Percentiles rank a stretch among this genome's conserved stretches.
Evolutionary conservation across 2,888 invertebrate genomes (phyloP).

Genomic region (Drosophila vallismaia): DNA sequence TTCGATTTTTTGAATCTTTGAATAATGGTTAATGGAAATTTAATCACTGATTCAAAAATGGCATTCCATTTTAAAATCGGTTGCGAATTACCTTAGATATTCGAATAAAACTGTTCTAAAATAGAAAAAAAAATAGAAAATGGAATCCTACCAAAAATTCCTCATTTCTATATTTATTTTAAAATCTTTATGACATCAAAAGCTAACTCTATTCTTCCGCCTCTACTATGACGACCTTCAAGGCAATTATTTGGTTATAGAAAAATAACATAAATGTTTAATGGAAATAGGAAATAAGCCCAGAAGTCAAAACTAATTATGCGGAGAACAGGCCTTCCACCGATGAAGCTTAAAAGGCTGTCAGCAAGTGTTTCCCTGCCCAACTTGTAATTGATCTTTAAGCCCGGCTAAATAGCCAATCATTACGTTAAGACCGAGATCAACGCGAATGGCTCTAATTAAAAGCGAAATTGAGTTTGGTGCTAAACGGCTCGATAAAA

Average conservation of each 20-base stretch:
- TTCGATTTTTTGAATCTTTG: too few relatives aligned
- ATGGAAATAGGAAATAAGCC: constrained; percentile 16
- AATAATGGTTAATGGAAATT: too few relatives aligned
- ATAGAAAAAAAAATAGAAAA: too few relatives aligned
- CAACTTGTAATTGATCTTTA: constrained; percentile 34
- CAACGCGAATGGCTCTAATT: constrained; percentile 56
- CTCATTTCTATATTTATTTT: constrained; percentile 14
- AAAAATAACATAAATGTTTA: constrained; percentile 39
- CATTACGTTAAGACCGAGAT: constrained; percentile 34
- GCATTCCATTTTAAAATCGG: too few relatives aligned
- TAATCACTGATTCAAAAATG: too few relatives aligned
- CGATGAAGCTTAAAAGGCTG: constrained; percentile 26
- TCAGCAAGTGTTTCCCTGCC: constrained; percentile 17
- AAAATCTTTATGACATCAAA: constrained; percentile 4
- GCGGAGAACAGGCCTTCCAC: constrained; percentile 15
- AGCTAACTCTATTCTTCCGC: constrained; percentile 1
- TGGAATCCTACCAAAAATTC: constrained; percentile 10
- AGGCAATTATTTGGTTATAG: constrained; percentile 61
- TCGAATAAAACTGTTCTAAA: too few relatives aligned
- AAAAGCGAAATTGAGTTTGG: constrained; percentile 56
- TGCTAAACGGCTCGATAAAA: constrained; percentile 31
- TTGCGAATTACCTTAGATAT: too few relatives aligned
- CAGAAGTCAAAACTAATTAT: constrained; percentile 12
- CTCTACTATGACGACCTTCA: constrained; percentile 55
- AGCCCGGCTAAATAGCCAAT: constrained; percentile 26